Conservation (phyloP, 2,797 vertebrate species). For the Jordanella pulchra region DNA sequence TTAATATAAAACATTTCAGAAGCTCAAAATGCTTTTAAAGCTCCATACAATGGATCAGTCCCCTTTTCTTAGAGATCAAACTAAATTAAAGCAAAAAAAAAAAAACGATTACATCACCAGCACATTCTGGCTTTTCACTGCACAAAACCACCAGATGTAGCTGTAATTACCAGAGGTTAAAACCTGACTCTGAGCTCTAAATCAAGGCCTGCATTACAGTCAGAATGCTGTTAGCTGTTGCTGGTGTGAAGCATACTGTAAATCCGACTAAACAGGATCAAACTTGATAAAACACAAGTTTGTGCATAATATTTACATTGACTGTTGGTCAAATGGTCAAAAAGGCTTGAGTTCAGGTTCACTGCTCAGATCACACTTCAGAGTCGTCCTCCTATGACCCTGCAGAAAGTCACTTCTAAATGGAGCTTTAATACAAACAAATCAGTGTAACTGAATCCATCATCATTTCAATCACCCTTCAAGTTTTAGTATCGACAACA, state of each 20-base stretch:
- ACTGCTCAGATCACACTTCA: slow-evolving; percentile 16
- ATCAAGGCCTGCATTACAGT: slow-evolving; percentile 4
- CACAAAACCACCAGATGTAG: not conserved
- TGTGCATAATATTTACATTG: slow-evolving; percentile 10
- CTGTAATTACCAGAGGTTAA: not conserved
- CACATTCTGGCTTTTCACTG: not conserved
- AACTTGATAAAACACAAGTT: not conserved
- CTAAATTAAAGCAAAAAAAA: slow-evolving; percentile 9
- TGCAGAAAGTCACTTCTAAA: slow-evolving; percentile 25
- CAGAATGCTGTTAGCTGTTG: not conserved
- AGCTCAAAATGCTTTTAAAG: not conserved
- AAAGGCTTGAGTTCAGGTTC: slow-evolving; percentile 32
- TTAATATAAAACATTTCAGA: not conserved
- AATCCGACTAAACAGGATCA: slow-evolving; percentile 6
- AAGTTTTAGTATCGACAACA: slow-evolving; percentile 47
- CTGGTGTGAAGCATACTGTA: not conserved
- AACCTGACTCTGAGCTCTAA: slow-evolving; percentile 12
- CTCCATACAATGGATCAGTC: not conserved
- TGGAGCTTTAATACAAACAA: slow-evolving; percentile 40
- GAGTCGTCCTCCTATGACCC: slow-evolving; percentile 28
- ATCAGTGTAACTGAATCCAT: slow-evolving; percentile 37
- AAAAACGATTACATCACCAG: slow-evolving; percentile 18
- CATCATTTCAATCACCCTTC: slow-evolving; percentile 29
- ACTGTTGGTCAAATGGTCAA: slow-evolving; percentile 28
- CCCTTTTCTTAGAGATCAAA: not conserved